Base-by-base conservation (phyloP, 2,797 vertebrate species). In the Anas georgica region DNA sequence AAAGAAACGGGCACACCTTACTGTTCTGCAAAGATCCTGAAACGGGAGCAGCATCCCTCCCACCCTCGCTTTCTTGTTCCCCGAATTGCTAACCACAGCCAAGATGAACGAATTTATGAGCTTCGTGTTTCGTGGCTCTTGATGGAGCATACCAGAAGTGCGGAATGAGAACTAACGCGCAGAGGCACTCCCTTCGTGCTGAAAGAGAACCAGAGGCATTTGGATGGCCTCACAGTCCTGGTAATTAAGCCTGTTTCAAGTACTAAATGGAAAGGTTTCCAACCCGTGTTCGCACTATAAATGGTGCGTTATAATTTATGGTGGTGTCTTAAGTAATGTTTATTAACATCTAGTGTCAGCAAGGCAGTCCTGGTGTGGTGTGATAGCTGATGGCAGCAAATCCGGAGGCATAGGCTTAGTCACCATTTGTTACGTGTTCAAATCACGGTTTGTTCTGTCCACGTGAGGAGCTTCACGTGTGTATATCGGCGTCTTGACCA, bases 181-280 rank as follows among this genome's bases (percentile, higher is more conserved):
- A 50, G 48, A 35, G 88, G 39, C 84, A 39, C 79, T 95, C 86
- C 83, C 79, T 80, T 37, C 56, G 59, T 87, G 79, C 84, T 48
- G 73, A 55, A 72, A 37, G 54, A 69, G 60, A 81, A 28, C 91
- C 79, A 55, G 85, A 59, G 75, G 41, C 70, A 3, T 83, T 68
- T 29, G 17, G n/a, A 11, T 62, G 48, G 78, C 90, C 60, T 94
- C 90, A 35, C 22, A 25, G 41, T 55, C 81, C 69, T 77, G 33
- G 12, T 59, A 33, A 69, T 90, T 58, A 67, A 72, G 5, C 37
- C 77, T 26, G 12, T 67, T 88, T 80, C 64, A 68, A 43, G 35
- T 52, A 10, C 25, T 48, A 73, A 31, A 41, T 76, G 46, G 73
- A 59, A 83, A 59, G 33, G 33, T 39, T 86, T 62, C 41, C 69